Percentiles rank a stretch among this genome's conserved stretches.
phyloP scores from a whole-genome alignment of 1,140 invertebrate species.

The Leucophenga varia region DNA sequence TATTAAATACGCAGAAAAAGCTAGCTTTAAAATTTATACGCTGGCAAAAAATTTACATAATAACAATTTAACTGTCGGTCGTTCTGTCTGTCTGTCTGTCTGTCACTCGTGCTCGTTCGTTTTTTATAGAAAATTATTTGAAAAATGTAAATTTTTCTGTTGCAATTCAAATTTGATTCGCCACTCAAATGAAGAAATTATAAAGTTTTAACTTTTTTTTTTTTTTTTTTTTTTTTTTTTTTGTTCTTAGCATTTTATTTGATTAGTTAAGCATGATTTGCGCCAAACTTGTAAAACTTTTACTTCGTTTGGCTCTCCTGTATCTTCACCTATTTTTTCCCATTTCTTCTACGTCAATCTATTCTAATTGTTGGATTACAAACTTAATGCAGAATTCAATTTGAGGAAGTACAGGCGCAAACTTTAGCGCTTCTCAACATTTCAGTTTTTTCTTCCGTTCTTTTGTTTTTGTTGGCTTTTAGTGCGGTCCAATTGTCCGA shows the following conservation, averaged over 20 bases:
- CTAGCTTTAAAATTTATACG: slow-evolving; percentile 37
- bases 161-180: slow-evolving; percentile 51
- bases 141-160: slow-evolving; percentile 29
- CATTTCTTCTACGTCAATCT: slow-evolving; percentile 7
- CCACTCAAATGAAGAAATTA: slow-evolving; percentile 41
- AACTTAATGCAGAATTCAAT: slow-evolving; percentile 51
- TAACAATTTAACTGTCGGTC: slow-evolving; percentile 4
- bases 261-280: slow-evolving; percentile 29
- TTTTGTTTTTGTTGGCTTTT: too few species aligned
- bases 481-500: too few species aligned
- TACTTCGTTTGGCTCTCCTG: slow-evolving; percentile 1
- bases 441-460: too few species aligned
- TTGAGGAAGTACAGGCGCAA: too few species aligned
- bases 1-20: slow-evolving; percentile 35
- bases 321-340: slow-evolving; percentile 13
- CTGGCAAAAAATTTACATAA: slow-evolving; percentile 40
- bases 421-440: too few species aligned
- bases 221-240: slow-evolving; percentile 43
- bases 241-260: slow-evolving; percentile 32
- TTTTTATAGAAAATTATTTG: slow-evolving; percentile 23
- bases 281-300: slow-evolving; percentile 36
- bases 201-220: not conserved
- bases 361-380: slow-evolving; percentile 52
- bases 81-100: slow-evolving; percentile 18
- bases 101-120: too few species aligned